Base-by-base conservation (phyloP, 2,113 vertebrate species). In the Calypte anna region DNA sequence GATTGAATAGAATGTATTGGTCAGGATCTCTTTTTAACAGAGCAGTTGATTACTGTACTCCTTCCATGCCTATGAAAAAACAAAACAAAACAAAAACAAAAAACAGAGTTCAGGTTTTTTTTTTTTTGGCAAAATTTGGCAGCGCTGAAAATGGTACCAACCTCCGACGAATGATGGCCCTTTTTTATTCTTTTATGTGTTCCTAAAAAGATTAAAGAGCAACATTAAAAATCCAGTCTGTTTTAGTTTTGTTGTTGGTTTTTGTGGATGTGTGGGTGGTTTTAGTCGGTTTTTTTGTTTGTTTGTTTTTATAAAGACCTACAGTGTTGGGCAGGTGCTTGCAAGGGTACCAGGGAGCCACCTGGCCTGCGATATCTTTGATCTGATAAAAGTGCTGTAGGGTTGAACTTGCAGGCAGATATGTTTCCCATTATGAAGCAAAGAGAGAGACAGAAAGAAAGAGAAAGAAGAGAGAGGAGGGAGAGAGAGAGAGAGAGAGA, bases 361-460 rank as follows among this genome's bases (percentile, higher is more conserved):
- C 82, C 83, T 81, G 94, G 92, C 92, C 88, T 89, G 97, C 95
- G 54, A 67, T 86, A 78, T 84, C 91, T 94, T 96, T 91, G 85
- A 94, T 97, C 94, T 88, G 94, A 96, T 91, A 59, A 97, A 98
- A 98, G 98, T 98, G 98, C 97, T 97, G 97, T 98, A 98, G 57
- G 91, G 98, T 98, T 98, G 97, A 98, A 98, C 97, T 98, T 97
- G 98, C 97, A 98, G 98, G 97, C 98, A 98, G 98, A 98, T 98
- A 98, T 98, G 97, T 98, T 98, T 98, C 94, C 94, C 95, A 92
- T 97, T 95, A 96, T 61, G 94, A 98, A 98, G 96, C 97, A 96
- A 91, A 97, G 78, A 97, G 92, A 96, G 62, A 95, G 70, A 95
- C 24, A 94, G 85, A 91, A 10, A 93, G 48, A 86, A 10, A 94